Conservation (phyloP, 92 coral and sea anemone genomes). For the Palythoa heliodiscus region DNA sequence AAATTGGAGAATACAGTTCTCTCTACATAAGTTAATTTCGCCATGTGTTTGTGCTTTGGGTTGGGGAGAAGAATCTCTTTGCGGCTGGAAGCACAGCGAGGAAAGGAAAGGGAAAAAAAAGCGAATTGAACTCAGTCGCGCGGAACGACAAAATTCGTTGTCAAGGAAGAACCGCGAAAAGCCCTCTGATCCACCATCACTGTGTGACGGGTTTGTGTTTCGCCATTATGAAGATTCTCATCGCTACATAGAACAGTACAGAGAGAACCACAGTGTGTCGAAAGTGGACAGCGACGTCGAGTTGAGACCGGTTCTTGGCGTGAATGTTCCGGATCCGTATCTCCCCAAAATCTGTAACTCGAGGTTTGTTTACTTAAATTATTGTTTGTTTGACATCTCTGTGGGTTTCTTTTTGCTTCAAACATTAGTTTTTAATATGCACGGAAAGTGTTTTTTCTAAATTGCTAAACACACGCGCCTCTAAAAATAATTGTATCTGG, state of each 20-base stretch:
- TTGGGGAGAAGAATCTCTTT: slow-evolving; percentile 47
- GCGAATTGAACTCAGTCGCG: slow-evolving; percentile 51
- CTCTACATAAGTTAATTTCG: slow-evolving; percentile 40
- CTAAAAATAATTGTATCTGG: background rate
- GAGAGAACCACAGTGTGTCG: slow-evolving; percentile 76
- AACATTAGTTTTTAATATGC: background rate
- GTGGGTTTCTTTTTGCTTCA: slow-evolving; percentile 18
- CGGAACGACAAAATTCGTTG: slow-evolving; percentile 67
- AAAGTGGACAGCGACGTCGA: slow-evolving; percentile 66
- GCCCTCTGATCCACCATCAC: slow-evolving; percentile 28
- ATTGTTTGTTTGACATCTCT: slow-evolving; percentile 59
- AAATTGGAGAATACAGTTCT: slow-evolving; percentile 32
- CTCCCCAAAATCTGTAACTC: slow-evolving; percentile 73
- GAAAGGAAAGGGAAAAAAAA: slow-evolving; percentile 52
- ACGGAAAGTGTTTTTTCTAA: background rate
- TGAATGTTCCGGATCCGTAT: slow-evolving; percentile 85
- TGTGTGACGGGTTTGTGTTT: slow-evolving; percentile 74
- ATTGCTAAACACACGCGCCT: background rate
- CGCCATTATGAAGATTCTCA: slow-evolving; percentile 83
- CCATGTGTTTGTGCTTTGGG: slow-evolving; percentile 70
- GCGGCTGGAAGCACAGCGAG: slow-evolving; percentile 70
- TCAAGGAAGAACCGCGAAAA: slow-evolving; percentile 69
- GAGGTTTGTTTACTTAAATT: slow-evolving; percentile 73
- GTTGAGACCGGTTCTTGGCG: slow-evolving; percentile 72
- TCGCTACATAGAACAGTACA: slow-evolving; percentile 87